A percentile compares a stretch with the other conserved stretches of the same genome.
Conservation (phyloP, 2,797 vertebrate genomes). For the Pipistrellus kuhlii region DNA sequence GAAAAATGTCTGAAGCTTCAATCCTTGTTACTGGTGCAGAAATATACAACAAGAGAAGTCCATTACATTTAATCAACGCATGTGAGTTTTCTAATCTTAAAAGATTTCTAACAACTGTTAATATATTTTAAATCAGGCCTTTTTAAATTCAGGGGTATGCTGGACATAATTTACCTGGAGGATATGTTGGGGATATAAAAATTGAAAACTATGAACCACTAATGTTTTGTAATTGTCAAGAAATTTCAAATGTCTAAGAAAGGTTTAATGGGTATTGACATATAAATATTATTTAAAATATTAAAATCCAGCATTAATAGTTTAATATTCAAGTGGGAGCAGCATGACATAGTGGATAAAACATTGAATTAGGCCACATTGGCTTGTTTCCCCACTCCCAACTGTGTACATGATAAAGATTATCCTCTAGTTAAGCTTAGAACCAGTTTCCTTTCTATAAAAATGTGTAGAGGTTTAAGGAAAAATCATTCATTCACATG, state of each 20-base stretch:
- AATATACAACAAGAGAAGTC: conserved; percentile 82
- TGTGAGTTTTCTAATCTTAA: conserved; percentile 86
- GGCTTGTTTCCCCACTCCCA: not conserved
- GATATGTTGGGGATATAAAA: conserved; percentile 26
- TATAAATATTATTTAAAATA: conserved; percentile 20
- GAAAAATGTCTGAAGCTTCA: conserved; percentile 93
- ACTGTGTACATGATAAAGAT: not conserved
- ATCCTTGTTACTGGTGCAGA: conserved; percentile 86
- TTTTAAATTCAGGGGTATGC: conserved; percentile 43
- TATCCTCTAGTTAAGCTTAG: conserved; percentile 2
- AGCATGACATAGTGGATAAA: not conserved
- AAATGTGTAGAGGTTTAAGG: conserved; percentile 33
- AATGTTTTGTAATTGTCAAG: conserved; percentile 43
- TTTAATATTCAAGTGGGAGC: not conserved
- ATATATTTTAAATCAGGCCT: not conserved
- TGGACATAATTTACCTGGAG: conserved; percentile 46
- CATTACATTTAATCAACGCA: conserved; percentile 79
- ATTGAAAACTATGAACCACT: conserved; percentile 3
- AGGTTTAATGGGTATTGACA: not conserved
- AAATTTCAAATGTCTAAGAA: conserved; percentile 26
- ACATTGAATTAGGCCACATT: not conserved
- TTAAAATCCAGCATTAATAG: not conserved
- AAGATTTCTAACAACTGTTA: conserved; percentile 37
- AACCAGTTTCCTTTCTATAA: conserved; percentile 26
- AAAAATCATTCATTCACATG: not conserved